Conservation (phyloP, 2,888 invertebrate species). For the Nudaria mundana region DNA sequence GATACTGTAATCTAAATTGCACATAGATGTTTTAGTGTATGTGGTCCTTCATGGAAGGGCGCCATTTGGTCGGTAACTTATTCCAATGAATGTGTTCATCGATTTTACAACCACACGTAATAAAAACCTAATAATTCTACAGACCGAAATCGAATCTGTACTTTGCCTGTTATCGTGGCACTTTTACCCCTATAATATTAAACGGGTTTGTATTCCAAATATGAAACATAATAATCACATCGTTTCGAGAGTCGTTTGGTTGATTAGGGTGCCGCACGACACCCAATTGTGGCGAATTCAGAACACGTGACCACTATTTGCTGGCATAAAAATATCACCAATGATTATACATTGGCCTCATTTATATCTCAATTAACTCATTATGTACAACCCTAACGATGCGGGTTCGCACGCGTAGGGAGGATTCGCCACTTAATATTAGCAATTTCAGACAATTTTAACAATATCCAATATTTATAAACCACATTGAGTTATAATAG, state of each 20-base stretch:
- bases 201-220: slow-evolving; percentile 48
- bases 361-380: slow-evolving; percentile 73
- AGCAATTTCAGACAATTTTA: slow-evolving; percentile 15
- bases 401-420: slow-evolving; percentile 48
- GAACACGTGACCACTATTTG: slow-evolving; percentile 77
- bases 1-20: slow-evolving; percentile 45
- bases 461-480: slow-evolving; percentile 34
- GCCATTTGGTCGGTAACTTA: slow-evolving; percentile 31
- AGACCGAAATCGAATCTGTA: slow-evolving; percentile 10
- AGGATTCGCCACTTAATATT: slow-evolving; percentile 30
- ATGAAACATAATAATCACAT: slow-evolving; percentile 71
- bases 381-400: slow-evolving; percentile 54
- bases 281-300: slow-evolving; percentile 69
- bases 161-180: slow-evolving; percentile 4
- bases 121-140: slow-evolving; percentile 12
- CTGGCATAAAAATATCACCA: slow-evolving; percentile 62
- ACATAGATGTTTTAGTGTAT: slow-evolving; percentile 38
- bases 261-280: slow-evolving; percentile 53
- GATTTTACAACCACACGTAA: slow-evolving; percentile 24
- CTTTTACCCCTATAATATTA: slow-evolving; percentile 33
- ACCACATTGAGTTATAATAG: slow-evolving; percentile 46
- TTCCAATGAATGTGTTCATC: slow-evolving; percentile 34
- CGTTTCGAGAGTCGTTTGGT: slow-evolving; percentile 56
- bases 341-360: slow-evolving; percentile 60
- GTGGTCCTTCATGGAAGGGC: slow-evolving; percentile 40